Percentiles rank a stretch among this genome's conserved stretches.
phyloP scores from a whole-genome alignment of 1,140 invertebrate species.

The Ceratina japonica region DNA sequence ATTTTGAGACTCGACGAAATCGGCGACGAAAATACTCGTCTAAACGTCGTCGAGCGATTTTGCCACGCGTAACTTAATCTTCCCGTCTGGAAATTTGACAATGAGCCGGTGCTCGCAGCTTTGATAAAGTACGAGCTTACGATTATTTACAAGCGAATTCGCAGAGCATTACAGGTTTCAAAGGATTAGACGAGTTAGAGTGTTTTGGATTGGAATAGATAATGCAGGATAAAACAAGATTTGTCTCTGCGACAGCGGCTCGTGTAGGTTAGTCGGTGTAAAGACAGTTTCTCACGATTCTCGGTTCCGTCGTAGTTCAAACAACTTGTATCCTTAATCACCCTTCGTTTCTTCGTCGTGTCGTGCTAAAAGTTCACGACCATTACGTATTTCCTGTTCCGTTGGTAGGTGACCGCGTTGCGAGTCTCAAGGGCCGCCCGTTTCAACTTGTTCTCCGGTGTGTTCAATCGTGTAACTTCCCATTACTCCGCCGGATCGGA shows the following conservation, averaged over 20 bases:
- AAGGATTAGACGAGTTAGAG: background rate
- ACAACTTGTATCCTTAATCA: slow-evolving; percentile 20
- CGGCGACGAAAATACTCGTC: background rate
- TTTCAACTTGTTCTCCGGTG: background rate
- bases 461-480: background rate
- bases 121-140: no score
- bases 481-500: background rate
- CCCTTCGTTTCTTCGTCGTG: slow-evolving; percentile 1
- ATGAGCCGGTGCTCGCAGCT: no score
- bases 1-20: no score
- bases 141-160: no score
- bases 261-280: no score
- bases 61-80: no score
- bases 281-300: background rate
- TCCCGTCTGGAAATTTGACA: no score
- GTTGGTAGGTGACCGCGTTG: background rate
- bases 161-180: background rate
- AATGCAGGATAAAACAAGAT: background rate
- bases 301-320: background rate
- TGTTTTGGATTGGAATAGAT: background rate
- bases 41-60: background rate
- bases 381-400: slow-evolving; percentile 15
- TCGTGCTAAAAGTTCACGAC: slow-evolving; percentile 7
- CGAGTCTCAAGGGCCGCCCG: background rate
- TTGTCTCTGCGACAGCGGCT: background rate